These are phyloP conservation scores for Trichogramma evanescens DNA, from an alignment of 2,888 invertebrate species.

Conservation along the genomic window DNA sequence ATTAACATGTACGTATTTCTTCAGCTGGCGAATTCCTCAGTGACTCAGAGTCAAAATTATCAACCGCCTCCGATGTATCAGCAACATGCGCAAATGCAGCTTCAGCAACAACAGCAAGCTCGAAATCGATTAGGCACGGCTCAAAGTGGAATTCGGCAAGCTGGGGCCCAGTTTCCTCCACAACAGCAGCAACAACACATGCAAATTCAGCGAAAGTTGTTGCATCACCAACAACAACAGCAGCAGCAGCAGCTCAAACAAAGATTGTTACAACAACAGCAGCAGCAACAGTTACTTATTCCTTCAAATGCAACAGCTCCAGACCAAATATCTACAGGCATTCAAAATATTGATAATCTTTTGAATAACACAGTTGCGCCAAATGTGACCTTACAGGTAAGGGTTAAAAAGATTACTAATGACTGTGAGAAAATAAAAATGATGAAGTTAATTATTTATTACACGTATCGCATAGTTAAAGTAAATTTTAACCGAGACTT, in stretches of 20 bases:
- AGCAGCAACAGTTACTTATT: slow-evolving; percentile 73
- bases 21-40: slow-evolving; percentile 42
- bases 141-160: slow-evolving; percentile 34
- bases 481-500: too few relatives aligned
- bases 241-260: slow-evolving; percentile 56
- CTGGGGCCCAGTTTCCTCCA: slow-evolving; percentile 36
- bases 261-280: slow-evolving; percentile 70
- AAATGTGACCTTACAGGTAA: slow-evolving; percentile 75
- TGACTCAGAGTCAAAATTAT: slow-evolving; percentile 45
- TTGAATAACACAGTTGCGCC: slow-evolving; percentile 81
- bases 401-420: neutral
- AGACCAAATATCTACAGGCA: slow-evolving; percentile 51
- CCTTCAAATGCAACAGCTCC: slow-evolving; percentile 67
- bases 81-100: slow-evolving; percentile 42
- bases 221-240: slow-evolving; percentile 51
- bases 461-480: too few relatives aligned
- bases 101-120: slow-evolving; percentile 40
- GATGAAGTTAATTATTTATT: neutral
- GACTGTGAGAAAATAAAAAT: neutral
- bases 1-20: neutral
- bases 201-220: slow-evolving; percentile 37
- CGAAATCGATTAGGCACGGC: slow-evolving; percentile 41
- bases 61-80: slow-evolving; percentile 48
- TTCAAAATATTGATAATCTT: slow-evolving; percentile 74
- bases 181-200: slow-evolving; percentile 49